Percentiles rank a stretch among this genome's conserved stretches.
Evolutionary conservation across 1,140 invertebrate species (phyloP).

Genomic region (Leptinotarsa texana): DNA sequence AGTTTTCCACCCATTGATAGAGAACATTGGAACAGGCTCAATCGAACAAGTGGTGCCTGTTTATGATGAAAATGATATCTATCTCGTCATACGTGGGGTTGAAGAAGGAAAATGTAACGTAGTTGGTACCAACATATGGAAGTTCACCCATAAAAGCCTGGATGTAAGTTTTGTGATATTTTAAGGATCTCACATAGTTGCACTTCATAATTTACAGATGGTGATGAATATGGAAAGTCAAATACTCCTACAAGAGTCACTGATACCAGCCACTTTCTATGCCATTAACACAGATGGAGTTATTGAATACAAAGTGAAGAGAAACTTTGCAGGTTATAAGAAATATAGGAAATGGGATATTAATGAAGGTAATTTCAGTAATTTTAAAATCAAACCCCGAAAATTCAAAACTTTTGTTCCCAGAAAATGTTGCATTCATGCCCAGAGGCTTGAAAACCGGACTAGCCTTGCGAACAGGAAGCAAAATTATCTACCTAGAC

Average conservation of each 20-base stretch:
- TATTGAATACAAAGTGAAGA: constrained; percentile 44
- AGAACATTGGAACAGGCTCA: constrained; percentile 27
- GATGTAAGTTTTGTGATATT: neutral
- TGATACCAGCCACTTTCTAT: constrained; percentile 49
- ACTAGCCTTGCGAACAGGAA: constrained; percentile 43
- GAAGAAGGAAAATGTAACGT: constrained; percentile 41
- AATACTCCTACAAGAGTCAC: constrained; percentile 47
- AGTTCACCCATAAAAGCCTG: constrained; percentile 36
- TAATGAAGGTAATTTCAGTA: constrained; percentile 31
- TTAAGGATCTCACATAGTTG: constrained; percentile 1
- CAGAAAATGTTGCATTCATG: constrained; percentile 47
- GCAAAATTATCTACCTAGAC: constrained; percentile 40
- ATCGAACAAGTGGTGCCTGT: constrained; percentile 51
- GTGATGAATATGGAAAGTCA: constrained; percentile 41
- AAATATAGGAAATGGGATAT: constrained; percentile 45
- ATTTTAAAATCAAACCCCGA: neutral
- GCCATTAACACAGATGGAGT: constrained; percentile 37
- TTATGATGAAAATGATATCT: constrained; percentile 42
- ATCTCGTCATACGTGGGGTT: constrained; percentile 50
- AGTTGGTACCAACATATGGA: constrained; percentile 55
- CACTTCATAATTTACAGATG: constrained; percentile 22
- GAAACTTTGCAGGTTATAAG: constrained; percentile 17
- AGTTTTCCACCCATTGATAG: constrained; percentile 6
- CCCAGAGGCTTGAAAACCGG: constrained; percentile 47
- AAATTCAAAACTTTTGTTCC: constrained; percentile 3